Base-by-base conservation (phyloP, 2,888 invertebrate species). In the Cephus runcator region DNA sequence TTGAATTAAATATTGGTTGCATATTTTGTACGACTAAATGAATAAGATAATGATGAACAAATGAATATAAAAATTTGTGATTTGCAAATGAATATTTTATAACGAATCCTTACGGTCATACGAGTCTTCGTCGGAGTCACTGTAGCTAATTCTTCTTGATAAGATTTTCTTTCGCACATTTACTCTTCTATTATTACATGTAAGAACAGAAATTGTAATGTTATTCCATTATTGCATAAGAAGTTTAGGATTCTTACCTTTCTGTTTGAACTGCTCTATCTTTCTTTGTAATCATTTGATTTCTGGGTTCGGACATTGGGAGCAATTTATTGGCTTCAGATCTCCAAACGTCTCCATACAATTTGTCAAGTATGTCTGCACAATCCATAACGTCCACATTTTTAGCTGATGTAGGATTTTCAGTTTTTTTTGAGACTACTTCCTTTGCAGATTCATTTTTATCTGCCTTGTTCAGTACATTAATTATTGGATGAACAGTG, bases 301-400 rank as follows among this genome's bases (percentile, higher is more conserved):
- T 88, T 75, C 83, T 86, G 33, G 87, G 86, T 73, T 90, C 88
- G n/a, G 88, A 81, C 9, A 79, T 77, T 34, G 87, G 85, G 4
- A 88, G 35, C 31, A 90, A 36, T 76, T 83, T 79, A 76, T 86
- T 83, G 9, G 87, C 89, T 75, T 89, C 93, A 1, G 92, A 92
- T 83, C 93, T 93, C 94, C 94, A 94, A 12, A 90, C 87, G 73
- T 92, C 91, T n/a, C 94, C 94, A 35, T 94, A 94, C 1, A 94
- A 85, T 79, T 93, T 93, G 33, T 92, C 93, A 74, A 92, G 85
- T 80, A 92, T 89, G 84, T 89, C 87, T 0, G 86, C 88, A 77
- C 88, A 91, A 33, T 90, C 87, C 35, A 82, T 83, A 73, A 89
- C 78, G 33, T 79, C 81, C 15, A 79, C 73, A 35, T 81, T 79